Percentiles rank a stretch among this genome's conserved stretches.
These are phyloP conservation scores for Ptychodera flava DNA, from an alignment of 35 echinoderm and acorn worm species.

Conservation along the genomic window DNA sequence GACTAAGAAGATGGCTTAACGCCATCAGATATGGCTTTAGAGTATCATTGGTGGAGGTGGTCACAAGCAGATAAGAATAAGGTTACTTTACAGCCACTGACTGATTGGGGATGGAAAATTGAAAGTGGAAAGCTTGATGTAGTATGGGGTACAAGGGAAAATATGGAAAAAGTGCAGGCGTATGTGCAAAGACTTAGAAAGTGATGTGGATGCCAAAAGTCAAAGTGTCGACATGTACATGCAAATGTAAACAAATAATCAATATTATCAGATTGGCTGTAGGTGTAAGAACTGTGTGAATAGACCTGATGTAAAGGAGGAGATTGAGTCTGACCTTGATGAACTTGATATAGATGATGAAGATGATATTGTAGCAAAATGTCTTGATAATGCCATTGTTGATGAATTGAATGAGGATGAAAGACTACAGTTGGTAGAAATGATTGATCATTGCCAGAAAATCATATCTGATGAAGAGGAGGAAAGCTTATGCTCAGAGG, in stretches of 20 bases:
- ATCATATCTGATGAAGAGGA: too few relatives aligned
- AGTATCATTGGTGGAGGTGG: constrained; percentile 33
- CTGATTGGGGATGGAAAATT: constrained; percentile 21
- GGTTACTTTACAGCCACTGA: constrained; percentile 12
- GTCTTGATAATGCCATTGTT: neutral
- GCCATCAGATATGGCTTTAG: constrained; percentile 33
- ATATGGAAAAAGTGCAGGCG: constrained; percentile 29
- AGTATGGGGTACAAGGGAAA: constrained; percentile 52
- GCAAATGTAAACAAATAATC: constrained; percentile 26
- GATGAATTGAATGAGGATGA: neutral
- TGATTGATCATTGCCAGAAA: too few relatives aligned
- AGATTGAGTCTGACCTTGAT: neutral
- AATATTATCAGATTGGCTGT: constrained; percentile 15
- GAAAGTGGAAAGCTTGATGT: constrained; percentile 26
- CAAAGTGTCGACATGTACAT: constrained; percentile 22
- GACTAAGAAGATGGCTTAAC: constrained; percentile 29
- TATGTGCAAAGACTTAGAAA: constrained; percentile 16
- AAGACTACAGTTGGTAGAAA: too few relatives aligned
- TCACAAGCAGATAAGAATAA: constrained; percentile 10
- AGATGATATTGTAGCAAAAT: neutral
- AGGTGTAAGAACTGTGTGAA: constrained; percentile 35
- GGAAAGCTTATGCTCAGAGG: too few relatives aligned
- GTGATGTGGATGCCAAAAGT: constrained; percentile 26
- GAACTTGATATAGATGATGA: neutral
- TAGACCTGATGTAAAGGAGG: neutral